Conservation (phyloP, 23 tunicate species). For the Halocynthia aurantium region DNA sequence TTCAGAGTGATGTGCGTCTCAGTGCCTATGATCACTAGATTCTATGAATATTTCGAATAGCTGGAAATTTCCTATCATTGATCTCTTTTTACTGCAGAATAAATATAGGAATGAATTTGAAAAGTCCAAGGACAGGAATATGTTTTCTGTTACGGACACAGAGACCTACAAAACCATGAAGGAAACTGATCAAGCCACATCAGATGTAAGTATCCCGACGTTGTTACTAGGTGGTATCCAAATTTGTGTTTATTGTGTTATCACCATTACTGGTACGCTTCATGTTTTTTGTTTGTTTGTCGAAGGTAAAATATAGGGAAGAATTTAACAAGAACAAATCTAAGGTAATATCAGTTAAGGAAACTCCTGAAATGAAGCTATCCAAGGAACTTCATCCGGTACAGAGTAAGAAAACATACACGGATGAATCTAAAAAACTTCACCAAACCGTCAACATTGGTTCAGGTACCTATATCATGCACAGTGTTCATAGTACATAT, state of each 20-base stretch:
- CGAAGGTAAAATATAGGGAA: conserved; percentile 60
- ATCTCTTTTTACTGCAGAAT: background rate
- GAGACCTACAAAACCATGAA: conserved; percentile 39
- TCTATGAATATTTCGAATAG: background rate
- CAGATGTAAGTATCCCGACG: conserved; percentile 29
- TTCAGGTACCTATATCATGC: conserved; percentile 27
- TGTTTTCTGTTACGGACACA: conserved; percentile 25
- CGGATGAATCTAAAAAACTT: conserved; percentile 55
- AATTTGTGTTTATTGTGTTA: too few species aligned
- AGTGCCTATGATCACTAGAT: background rate
- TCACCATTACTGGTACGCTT: too few species aligned
- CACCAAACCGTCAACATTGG: conserved; percentile 48
- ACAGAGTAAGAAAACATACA: conserved; percentile 47
- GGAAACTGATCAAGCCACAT: conserved; percentile 18
- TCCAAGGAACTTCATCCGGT: conserved; percentile 72
- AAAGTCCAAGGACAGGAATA: conserved; percentile 5
- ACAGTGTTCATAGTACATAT: too few species aligned
- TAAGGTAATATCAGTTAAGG: conserved; percentile 24
- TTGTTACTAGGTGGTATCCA: too few species aligned
- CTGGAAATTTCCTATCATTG: background rate
- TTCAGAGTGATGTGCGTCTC: conserved; percentile 17
- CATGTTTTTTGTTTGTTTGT: background rate
- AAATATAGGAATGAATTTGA: conserved; percentile 11
- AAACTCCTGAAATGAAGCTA: conserved; percentile 73
- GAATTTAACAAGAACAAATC: conserved; percentile 51